Base-by-base conservation (phyloP, 2,113 vertebrate genomes). In the Ophthalmotilapia sp. region DNA sequence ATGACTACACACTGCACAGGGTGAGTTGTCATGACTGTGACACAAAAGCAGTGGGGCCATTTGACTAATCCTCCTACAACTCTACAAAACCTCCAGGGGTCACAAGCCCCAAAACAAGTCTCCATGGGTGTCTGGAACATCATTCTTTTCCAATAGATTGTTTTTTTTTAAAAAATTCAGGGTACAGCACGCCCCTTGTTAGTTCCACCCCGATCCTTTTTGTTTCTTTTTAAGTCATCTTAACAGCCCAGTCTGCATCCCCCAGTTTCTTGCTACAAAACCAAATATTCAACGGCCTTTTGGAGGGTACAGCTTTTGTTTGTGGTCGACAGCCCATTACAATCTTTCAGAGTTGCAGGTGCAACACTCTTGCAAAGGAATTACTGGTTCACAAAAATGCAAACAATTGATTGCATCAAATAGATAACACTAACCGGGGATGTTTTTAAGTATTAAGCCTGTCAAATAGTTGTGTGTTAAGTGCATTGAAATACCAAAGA, bases 141-240 rank as follows among this genome's bases (percentile, higher is more conserved):
- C 95, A 92, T 96, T 96, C 93, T 91, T 82, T 29, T 79, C 68
- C 86, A 92, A 90, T 91, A 86, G 93, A 19, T 77, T 73, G 38
- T 0, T 40, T 89, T 33, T 96, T 93, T 94, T 95, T 90, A 82
- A 65, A 93, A 82, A 65, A 93, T 86, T 89, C 84, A 90, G 83
- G 65, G 80, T 3, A 17, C 68, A 87, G 26, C 90, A 95, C 93
- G 81, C 95, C 95, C 90, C 92, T 90, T 91, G 92, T 96, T 96
- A 97, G 96, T 96, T 96, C 95, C 95, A 95, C 91, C 85, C 91
- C 65, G 80, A 87, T 86, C 87, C 79, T 26, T 88, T 77, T 86
- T 86, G 54, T 88, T 55, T 87, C 40, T 88, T 77, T 70, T 80
- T 51, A 56, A 90, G 85, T 89, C 85, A 51, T 60, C 53, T 82